Conservation (phyloP, 2,797 vertebrate genomes). For the Cryptoprocta ferox region DNA sequence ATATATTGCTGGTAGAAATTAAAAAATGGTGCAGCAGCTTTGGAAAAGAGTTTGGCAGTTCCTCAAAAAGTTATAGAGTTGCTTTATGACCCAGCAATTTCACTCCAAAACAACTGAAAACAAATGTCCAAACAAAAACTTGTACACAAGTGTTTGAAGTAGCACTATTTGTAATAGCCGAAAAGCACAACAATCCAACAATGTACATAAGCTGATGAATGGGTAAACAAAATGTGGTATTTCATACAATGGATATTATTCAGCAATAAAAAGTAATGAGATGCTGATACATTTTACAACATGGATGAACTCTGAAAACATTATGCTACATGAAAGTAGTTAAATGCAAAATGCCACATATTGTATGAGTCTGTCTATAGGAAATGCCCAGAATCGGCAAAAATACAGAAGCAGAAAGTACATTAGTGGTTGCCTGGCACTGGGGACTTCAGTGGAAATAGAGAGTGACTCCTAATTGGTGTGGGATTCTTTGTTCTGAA, state of each 20-base stretch:
- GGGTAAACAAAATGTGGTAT: background rate
- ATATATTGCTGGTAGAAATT: background rate
- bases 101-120: background rate
- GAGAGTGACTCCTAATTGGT: background rate
- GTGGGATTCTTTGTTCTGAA: background rate
- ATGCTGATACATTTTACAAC: background rate
- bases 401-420: background rate
- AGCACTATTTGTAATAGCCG: background rate
- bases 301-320: background rate
- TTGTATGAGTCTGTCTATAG: background rate
- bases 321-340: background rate
- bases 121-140: background rate
- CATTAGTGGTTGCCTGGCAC: background rate
- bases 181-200: background rate
- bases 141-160: background rate
- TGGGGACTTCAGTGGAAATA: background rate
- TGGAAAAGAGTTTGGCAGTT: background rate
- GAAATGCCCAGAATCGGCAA: background rate
- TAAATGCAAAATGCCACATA: background rate
- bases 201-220: background rate
- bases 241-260: background rate
- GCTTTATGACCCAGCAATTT: background rate
- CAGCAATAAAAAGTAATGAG: background rate
- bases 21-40: background rate
- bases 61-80: background rate